These are phyloP conservation scores for Caenorhabditis remanei DNA, from an alignment of 1,140 invertebrate species.

Conservation along the genomic window DNA sequence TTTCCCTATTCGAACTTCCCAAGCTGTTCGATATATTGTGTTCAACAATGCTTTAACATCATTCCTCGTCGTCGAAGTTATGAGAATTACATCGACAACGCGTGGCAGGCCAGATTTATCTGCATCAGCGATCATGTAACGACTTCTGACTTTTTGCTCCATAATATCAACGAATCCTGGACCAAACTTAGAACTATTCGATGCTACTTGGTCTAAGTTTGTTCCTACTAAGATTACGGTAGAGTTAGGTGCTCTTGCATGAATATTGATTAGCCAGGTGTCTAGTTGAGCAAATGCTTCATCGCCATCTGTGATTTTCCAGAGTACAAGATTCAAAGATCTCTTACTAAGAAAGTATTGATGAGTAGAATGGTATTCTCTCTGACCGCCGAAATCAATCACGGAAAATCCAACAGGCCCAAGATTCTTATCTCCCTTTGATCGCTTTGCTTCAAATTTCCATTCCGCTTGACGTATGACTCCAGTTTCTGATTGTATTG, in stretches of 20 bases:
- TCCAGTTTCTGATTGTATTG: conserved; percentile 38
- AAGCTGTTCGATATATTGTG: conserved; percentile 92
- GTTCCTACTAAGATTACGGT: conserved; percentile 94
- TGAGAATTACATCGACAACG: conserved; percentile 92
- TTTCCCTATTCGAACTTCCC: conserved; percentile 89
- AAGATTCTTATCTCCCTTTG: conserved; percentile 82
- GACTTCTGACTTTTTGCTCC: conserved; percentile 89
- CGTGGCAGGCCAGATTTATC: conserved; percentile 94
- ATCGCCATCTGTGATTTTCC: conserved; percentile 93
- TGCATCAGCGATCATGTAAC: conserved; percentile 93
- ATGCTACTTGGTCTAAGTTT: conserved; percentile 88
- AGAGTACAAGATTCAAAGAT: conserved; percentile 94
- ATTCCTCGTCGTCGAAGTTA: conserved; percentile 88
- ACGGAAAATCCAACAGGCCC: conserved; percentile 95
- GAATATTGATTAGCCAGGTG: conserved; percentile 95
- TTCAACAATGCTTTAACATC: conserved; percentile 92
- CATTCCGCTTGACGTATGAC: conserved; percentile 87
- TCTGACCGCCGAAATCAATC: conserved; percentile 96
- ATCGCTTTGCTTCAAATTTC: conserved; percentile 88
- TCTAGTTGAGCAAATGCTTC: conserved; percentile 90
- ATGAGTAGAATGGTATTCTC: conserved; percentile 96
- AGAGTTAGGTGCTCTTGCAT: conserved; percentile 91
- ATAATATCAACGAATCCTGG: conserved; percentile 85
- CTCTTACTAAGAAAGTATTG: conserved; percentile 97
- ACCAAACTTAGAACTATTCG: conserved; percentile 83